phyloP scores from a whole-genome alignment of 2,113 vertebrate genomes.

The Scatophagus argus region DNA sequence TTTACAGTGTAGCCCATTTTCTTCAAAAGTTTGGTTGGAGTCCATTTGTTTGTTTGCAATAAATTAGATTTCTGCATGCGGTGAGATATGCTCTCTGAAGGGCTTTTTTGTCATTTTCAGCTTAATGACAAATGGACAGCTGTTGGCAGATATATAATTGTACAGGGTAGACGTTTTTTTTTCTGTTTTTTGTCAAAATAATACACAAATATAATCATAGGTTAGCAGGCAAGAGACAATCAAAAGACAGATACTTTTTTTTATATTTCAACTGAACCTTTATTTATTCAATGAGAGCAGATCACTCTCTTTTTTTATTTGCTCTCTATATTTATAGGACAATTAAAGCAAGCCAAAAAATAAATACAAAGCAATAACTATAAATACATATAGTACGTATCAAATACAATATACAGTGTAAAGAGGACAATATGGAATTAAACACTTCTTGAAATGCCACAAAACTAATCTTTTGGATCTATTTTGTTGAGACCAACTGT shows the following conservation, averaged over 20 bases:
- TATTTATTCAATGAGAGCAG: too few relatives aligned
- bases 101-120: neutral
- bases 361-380: too few relatives aligned
- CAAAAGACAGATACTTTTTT: too few relatives aligned
- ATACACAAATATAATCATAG: neutral
- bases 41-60: neutral
- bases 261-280: too few relatives aligned
- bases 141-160: neutral
- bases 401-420: too few relatives aligned
- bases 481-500: neutral
- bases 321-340: too few relatives aligned
- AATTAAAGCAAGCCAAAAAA: too few relatives aligned
- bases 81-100: neutral
- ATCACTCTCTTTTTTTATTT: too few relatives aligned
- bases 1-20: neutral
- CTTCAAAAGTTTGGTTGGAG: neutral
- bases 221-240: neutral
- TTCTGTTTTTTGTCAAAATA: slow-evolving; percentile 3
- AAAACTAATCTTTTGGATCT: slow-evolving; percentile 2
- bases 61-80: neutral
- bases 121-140: neutral
- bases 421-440: slow-evolving; percentile 22
- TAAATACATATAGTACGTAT: too few relatives aligned
- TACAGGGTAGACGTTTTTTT: neutral
- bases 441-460: slow-evolving; percentile 9